Percentiles rank a stretch among this genome's conserved stretches.
Evolutionary conservation across 2,113 vertebrate species (phyloP).

Genomic region (Neogobius melanostomus): DNA sequence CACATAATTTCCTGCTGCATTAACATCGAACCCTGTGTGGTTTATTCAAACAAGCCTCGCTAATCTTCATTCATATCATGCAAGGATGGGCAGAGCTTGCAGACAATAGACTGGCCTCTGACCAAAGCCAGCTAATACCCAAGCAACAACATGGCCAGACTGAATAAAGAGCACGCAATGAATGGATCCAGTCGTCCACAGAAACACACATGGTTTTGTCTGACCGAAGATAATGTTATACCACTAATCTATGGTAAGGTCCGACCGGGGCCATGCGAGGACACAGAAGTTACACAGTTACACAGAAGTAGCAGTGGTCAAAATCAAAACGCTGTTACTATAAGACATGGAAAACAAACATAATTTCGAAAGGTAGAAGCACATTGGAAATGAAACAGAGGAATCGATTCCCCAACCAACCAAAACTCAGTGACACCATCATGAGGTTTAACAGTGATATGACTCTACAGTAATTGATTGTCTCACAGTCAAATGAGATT

Average conservation of each 20-base stretch:
- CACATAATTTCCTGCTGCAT: constrained; percentile 65
- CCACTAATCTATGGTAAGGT: constrained; percentile 29
- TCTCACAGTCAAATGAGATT: too few relatives aligned
- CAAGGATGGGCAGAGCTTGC: constrained; percentile 52
- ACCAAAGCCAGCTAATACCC: constrained; percentile 61
- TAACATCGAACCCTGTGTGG: constrained; percentile 47
- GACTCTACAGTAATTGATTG: too few relatives aligned
- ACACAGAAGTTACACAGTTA: constrained; percentile 1
- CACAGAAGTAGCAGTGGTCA: neutral
- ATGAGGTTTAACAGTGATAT: too few relatives aligned
- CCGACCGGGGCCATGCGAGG: constrained; percentile 14
- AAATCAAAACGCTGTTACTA: neutral
- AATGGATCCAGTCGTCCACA: constrained; percentile 47
- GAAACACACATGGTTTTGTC: constrained; percentile 25
- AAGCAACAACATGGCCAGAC: constrained; percentile 50
- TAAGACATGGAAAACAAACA: too few relatives aligned
- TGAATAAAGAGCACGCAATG: constrained; percentile 53
- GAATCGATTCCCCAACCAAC: too few relatives aligned
- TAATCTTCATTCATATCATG: constrained; percentile 72
- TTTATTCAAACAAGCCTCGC: constrained; percentile 56
- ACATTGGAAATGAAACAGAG: too few relatives aligned
- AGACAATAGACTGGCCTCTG: constrained; percentile 58
- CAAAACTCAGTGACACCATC: too few relatives aligned
- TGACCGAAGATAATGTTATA: constrained; percentile 21
- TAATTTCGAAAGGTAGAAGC: too few relatives aligned